phyloP scores from a whole-genome alignment of 2,797 vertebrate species.

The Otolemur crassicaudatus region DNA sequence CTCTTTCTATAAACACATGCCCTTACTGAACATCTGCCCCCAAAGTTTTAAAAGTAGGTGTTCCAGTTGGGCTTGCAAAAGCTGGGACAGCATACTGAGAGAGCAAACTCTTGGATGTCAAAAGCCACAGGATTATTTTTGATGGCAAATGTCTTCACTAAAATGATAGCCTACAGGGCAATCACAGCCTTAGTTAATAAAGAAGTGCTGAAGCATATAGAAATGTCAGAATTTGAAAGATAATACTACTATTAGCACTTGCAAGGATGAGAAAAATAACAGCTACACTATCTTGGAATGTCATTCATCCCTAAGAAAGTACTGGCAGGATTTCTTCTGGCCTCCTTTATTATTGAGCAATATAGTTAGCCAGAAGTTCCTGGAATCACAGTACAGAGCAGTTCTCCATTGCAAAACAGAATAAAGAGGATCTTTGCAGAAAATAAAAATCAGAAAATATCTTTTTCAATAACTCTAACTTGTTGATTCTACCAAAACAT shows the following conservation, averaged over 20 bases:
- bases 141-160: slow-evolving; percentile 28
- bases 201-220: slow-evolving; percentile 45
- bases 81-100: neutral
- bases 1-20: neutral
- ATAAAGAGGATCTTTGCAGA: slow-evolving; percentile 18
- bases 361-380: slow-evolving; percentile 30
- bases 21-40: neutral
- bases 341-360: slow-evolving; percentile 67
- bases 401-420: slow-evolving; percentile 41
- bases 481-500: slow-evolving; percentile 44
- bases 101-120: slow-evolving; percentile 6
- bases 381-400: slow-evolving; percentile 46
- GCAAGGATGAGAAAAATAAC: slow-evolving; percentile 67
- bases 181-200: slow-evolving; percentile 5
- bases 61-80: slow-evolving; percentile 37
- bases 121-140: slow-evolving; percentile 30
- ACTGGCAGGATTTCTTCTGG: slow-evolving; percentile 59
- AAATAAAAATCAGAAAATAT: slow-evolving; percentile 47
- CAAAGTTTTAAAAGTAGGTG: slow-evolving; percentile 41
- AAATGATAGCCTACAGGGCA: slow-evolving; percentile 18
- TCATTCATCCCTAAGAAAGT: slow-evolving; percentile 58
- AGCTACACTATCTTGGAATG: slow-evolving; percentile 54
- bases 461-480: slow-evolving; percentile 20
- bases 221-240: slow-evolving; percentile 68
- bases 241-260: slow-evolving; percentile 65